Percentiles rank a stretch among this genome's conserved stretches.
Conservation (phyloP, 2,888 invertebrate genomes). For the Platerodrilus igneus region DNA sequence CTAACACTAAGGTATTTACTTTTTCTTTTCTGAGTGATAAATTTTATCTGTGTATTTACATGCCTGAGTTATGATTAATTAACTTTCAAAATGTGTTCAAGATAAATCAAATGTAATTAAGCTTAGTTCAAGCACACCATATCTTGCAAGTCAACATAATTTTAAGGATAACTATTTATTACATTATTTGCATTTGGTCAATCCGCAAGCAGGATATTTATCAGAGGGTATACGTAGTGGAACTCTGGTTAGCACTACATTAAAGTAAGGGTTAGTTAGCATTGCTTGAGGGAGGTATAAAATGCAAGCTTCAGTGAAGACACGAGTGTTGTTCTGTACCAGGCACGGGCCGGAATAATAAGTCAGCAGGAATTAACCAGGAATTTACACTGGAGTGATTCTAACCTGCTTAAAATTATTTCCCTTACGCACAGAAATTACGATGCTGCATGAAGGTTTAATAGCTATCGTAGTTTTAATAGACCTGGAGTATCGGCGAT, state of each 20-base stretch:
- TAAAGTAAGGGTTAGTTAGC: constrained; percentile 39
- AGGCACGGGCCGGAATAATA: constrained; percentile 37
- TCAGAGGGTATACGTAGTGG: constrained; percentile 36
- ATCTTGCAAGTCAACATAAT: too few species aligned
- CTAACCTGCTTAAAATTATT: constrained; percentile 25
- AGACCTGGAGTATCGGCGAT: too few species aligned
- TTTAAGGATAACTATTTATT: too few species aligned
- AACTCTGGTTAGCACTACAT: constrained; percentile 28
- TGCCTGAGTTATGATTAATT: too few species aligned
- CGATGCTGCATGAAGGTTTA: too few species aligned
- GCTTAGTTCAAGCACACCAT: too few species aligned
- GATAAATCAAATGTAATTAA: too few species aligned
- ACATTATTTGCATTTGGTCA: constrained; percentile 22
- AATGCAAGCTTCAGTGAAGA: constrained; percentile 41
- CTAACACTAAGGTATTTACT: too few species aligned
- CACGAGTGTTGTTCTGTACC: constrained; percentile 37
- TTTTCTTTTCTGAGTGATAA: too few species aligned
- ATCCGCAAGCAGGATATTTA: constrained; percentile 32
- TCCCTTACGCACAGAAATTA: constrained; percentile 20
- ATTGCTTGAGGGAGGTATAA: constrained; percentile 37
- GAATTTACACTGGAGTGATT: constrained; percentile 37
- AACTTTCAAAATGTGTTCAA: too few species aligned
- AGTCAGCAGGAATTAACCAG: constrained; percentile 39
- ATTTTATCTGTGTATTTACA: too few species aligned
- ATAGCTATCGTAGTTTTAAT: too few species aligned